A percentile compares a stretch with the other conserved stretches of the same genome.
phyloP scores from a whole-genome alignment of 2,113 vertebrate genomes.

The Cervus canadensis region DNA sequence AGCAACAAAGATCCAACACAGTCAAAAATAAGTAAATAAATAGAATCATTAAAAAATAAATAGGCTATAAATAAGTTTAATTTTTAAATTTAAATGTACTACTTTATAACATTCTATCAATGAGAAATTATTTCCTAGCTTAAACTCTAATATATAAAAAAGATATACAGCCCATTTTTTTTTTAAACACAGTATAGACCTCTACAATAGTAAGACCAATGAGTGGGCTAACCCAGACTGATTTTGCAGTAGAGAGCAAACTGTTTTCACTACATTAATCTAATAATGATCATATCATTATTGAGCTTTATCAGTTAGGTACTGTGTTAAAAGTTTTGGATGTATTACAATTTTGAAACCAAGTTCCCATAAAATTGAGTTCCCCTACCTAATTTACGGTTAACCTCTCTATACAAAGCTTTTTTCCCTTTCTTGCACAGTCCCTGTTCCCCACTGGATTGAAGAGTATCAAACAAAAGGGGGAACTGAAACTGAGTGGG shows the following conservation, averaged over 20 bases:
- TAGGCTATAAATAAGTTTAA: neutral
- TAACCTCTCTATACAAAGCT: neutral
- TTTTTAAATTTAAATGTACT: neutral
- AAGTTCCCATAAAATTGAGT: neutral
- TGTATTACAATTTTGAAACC: neutral
- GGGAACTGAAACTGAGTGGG: neutral
- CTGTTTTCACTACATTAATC: neutral
- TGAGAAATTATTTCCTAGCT: neutral
- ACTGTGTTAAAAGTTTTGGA: neutral
- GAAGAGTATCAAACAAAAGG: neutral
- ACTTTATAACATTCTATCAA: neutral
- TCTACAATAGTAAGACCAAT: neutral
- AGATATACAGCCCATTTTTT: neutral
- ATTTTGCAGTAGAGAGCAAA: neutral
- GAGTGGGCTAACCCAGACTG: neutral
- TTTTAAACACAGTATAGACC: neutral
- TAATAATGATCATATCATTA: neutral
- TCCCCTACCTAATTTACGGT: neutral
- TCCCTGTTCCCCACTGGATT: neutral
- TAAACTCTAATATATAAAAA: neutral
- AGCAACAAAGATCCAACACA: no score
- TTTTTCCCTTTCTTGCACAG: neutral
- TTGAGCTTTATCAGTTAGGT: neutral
- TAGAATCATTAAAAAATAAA: no score
- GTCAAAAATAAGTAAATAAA: no score